Conservation (phyloP, 2,888 invertebrate genomes). For the Dendrolimus houi region DNA sequence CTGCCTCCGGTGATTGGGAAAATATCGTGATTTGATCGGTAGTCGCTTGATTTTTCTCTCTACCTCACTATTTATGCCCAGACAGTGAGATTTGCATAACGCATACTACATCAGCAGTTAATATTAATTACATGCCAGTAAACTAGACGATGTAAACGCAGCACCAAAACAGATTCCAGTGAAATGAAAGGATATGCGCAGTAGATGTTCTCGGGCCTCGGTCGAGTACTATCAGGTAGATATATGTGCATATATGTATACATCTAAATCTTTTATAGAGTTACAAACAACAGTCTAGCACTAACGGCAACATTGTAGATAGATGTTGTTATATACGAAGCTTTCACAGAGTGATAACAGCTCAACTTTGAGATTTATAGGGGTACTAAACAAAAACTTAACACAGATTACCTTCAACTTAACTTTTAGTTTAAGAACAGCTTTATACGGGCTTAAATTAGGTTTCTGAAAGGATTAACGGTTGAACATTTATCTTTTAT, state of each 20-base stretch:
- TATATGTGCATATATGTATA: not conserved
- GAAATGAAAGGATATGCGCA: conserved; percentile 65
- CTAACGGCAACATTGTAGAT: not conserved
- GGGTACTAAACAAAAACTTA: too few species aligned
- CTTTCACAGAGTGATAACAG: not conserved
- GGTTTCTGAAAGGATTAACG: too few species aligned
- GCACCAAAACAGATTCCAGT: conserved; percentile 52
- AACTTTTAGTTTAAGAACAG: too few species aligned
- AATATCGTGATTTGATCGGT: too few species aligned
- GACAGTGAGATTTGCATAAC: too few species aligned
- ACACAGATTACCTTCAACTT: too few species aligned
- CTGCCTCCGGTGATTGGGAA: too few species aligned
- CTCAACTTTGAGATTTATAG: not conserved
- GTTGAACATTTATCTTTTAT: too few species aligned
- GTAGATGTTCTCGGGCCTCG: conserved; percentile 8
- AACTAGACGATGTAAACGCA: conserved; percentile 28
- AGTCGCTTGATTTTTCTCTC: too few species aligned
- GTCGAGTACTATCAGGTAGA: not conserved
- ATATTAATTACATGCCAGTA: conserved; percentile 14
- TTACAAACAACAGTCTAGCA: not conserved
- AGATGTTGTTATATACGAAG: not conserved
- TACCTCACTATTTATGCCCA: too few species aligned
- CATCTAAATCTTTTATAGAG: not conserved
- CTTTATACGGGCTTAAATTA: too few species aligned
- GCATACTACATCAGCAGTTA: too few species aligned